Evolutionary conservation across 2,888 invertebrate species (phyloP).

Genomic region (Yponomeuta sedellus): DNA sequence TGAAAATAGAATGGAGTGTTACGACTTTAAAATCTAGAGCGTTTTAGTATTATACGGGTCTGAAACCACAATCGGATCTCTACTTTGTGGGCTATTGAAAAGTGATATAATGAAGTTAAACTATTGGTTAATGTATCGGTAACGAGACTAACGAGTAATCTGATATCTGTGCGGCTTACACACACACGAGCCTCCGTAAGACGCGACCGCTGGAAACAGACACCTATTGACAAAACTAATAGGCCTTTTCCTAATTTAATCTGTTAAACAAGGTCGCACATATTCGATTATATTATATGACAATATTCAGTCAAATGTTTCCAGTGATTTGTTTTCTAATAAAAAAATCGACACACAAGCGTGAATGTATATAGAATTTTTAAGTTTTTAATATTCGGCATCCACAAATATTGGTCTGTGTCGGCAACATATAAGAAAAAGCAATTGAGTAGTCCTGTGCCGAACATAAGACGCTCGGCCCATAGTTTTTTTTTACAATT

Average conservation of each 20-base stretch:
- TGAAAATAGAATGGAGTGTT: no score
- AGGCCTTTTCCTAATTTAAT: neutral
- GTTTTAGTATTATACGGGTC: no score
- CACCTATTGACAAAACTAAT: neutral
- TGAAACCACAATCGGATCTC: neutral
- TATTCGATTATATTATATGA: neutral
- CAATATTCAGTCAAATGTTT: no score
- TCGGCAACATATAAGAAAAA: no score
- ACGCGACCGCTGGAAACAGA: neutral
- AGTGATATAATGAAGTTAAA: slow-evolving; percentile 61
- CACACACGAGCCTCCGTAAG: slow-evolving; percentile 28
- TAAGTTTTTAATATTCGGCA: no score
- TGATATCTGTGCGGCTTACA: slow-evolving; percentile 49
- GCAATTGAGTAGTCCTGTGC: no score
- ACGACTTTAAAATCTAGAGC: neutral
- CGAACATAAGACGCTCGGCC: no score
- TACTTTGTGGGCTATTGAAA: neutral
- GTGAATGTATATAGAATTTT: no score
- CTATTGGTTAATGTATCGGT: slow-evolving; percentile 72
- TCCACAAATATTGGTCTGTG: no score
- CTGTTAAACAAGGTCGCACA: neutral
- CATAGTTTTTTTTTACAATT: no score
- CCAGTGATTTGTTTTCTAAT: no score
- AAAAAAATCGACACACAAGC: no score
- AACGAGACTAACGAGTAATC: slow-evolving; percentile 59